Percentiles rank a stretch among this genome's conserved stretches.
phyloP scores from a whole-genome alignment of 2,797 vertebrate species.

The Jordanella pulchra region DNA sequence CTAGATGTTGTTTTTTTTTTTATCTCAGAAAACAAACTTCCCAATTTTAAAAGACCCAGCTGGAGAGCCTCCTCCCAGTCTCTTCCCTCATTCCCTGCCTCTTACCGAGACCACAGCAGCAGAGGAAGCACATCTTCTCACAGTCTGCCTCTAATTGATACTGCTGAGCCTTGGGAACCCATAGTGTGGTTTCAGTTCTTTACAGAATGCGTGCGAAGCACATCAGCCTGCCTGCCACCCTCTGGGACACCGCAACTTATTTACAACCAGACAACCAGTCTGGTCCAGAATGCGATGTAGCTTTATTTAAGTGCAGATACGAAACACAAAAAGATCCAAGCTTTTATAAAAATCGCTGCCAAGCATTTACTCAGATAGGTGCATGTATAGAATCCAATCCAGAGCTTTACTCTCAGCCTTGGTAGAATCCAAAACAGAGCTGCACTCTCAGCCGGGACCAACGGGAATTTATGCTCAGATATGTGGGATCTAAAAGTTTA shows the following conservation, averaged over 20 bases:
- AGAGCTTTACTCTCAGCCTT: constrained; percentile 58
- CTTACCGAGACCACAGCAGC: constrained; percentile 51
- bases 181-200: constrained; percentile 51
- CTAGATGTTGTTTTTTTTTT: constrained; percentile 7
- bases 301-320: constrained; percentile 45
- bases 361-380: constrained; percentile 55
- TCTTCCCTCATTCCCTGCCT: constrained; percentile 54
- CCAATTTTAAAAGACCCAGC: constrained; percentile 32
- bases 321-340: constrained; percentile 17
- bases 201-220: constrained; percentile 58
- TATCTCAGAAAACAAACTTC: constrained; percentile 21
- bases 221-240: constrained; percentile 62
- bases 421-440: constrained; percentile 56
- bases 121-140: constrained; percentile 66
- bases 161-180: constrained; percentile 51
- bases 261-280: constrained; percentile 63
- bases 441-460: constrained; percentile 59
- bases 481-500: constrained; percentile 54
- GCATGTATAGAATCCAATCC: constrained; percentile 53
- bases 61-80: constrained; percentile 20
- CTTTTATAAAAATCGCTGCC: constrained; percentile 39
- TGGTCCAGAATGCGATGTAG: constrained; percentile 50
- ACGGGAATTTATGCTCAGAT: constrained; percentile 44
- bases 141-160: constrained; percentile 70
- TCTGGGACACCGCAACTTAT: constrained; percentile 71